Base-by-base conservation (phyloP, 1,140 invertebrate genomes). In the Brachionus asplanchnoidis region DNA sequence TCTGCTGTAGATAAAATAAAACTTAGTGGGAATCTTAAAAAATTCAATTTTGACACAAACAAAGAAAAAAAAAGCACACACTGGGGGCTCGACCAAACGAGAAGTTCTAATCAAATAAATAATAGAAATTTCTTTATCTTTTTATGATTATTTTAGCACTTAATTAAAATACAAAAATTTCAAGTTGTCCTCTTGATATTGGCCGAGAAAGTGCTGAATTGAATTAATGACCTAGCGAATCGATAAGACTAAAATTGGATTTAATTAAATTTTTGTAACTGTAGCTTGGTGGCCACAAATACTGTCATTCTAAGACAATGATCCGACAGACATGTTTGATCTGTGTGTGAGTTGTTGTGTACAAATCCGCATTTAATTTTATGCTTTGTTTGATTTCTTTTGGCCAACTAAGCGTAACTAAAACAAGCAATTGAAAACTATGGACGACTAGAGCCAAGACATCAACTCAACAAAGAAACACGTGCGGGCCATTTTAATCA, bases 61-160 rank as follows among this genome's bases (percentile, higher is more conserved):
- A 28, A 28, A 2, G 3, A 28, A 36, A 36, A 36, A 36, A n/a
- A n/a, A n/a, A 65, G 17, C 17, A 68, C 66, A 32, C 66, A 36
- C 66, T n/a, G 26, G 32, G 66, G 26, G 66, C 66, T 23, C 32
- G 32, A 68, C 26, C 11, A 28, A 68, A 68, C 26, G 66, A 68
- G 32, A 68, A 32, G 66, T 32, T 32, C 14, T 40, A 68, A 32
- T 32, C 26, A 68, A 68, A 68, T 32, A 68, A 40, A 68, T 32
- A 40, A 40, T 32, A 68, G 32, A 68, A 68, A 68, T 40, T 68
- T 68, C 66, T 68, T 68, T 68, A 68, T 68, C 66, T 68, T 68
- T 68, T 60, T 60, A 68, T 40, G 66, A 68, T 68, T 68, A 68
- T 68, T 68, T 68, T 68, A 68, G 66, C 66, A 68, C 66, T 68